A percentile compares a stretch with the other conserved stretches of the same genome.
Evolutionary conservation across 2,888 invertebrate species (phyloP).

Genomic region (Polyploca ridens): DNA sequence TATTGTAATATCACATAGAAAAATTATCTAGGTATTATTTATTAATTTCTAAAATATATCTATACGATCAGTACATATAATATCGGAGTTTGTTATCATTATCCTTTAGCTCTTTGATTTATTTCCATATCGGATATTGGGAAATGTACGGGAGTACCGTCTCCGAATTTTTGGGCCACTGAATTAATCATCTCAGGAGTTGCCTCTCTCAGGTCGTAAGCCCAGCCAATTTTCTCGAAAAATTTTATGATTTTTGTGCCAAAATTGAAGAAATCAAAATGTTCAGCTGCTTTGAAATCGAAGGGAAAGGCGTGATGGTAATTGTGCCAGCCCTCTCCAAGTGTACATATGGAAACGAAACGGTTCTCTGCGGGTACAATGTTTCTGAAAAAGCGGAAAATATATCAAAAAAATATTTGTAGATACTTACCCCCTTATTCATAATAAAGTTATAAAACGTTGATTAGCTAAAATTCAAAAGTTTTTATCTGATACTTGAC

Average conservation of each 20-base stretch:
- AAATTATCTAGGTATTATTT: neutral
- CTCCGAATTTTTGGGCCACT: constrained; percentile 71
- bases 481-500: too few species aligned
- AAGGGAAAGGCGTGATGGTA: constrained; percentile 91
- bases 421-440: too few species aligned
- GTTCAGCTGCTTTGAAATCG: constrained; percentile 85
- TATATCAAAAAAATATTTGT: too few species aligned
- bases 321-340: constrained; percentile 91
- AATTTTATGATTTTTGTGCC: constrained; percentile 65
- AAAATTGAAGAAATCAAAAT: constrained; percentile 76
- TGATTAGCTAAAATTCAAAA: too few species aligned
- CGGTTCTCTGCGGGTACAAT: constrained; percentile 87
- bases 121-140: constrained; percentile 38
- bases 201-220: constrained; percentile 71
- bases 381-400: constrained; percentile 77
- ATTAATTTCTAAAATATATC: neutral
- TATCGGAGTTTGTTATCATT: constrained; percentile 17
- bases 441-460: too few species aligned
- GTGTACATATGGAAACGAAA: constrained; percentile 85
- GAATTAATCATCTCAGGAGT: constrained; percentile 74
- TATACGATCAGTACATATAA: neutral
- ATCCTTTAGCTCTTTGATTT: constrained; percentile 37
- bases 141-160: constrained; percentile 71
- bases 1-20: neutral
- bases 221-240: constrained; percentile 74